These are phyloP conservation scores for Pipra filicauda DNA, from an alignment of 2,113 vertebrate species.

Conservation along the genomic window DNA sequence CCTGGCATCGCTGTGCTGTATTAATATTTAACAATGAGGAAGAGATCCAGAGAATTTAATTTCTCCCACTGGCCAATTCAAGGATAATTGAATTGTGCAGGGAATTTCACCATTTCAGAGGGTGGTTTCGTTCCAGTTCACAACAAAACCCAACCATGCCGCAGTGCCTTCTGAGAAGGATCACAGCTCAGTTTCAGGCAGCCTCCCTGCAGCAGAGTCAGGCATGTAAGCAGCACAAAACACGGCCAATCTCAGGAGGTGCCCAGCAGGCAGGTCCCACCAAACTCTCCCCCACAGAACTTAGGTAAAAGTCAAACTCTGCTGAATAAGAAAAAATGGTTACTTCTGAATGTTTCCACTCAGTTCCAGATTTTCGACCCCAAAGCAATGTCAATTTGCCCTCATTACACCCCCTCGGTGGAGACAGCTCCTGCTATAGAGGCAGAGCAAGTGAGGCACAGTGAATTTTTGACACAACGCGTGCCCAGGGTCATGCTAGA, in stretches of 20 bases:
- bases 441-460: not conserved
- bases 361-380: not conserved
- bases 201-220: not conserved
- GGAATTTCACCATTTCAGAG: constrained; percentile 30
- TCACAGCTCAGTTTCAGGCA: not conserved
- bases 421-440: not conserved
- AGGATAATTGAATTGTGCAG: not conserved
- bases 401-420: not conserved
- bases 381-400: not conserved
- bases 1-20: fast-evolving
- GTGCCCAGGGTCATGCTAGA: not conserved
- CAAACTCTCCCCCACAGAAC: not conserved
- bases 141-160: not conserved
- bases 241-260: fast-evolving
- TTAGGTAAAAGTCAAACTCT: not conserved
- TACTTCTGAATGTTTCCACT: not conserved
- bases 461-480: not conserved
- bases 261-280: not conserved
- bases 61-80: constrained; percentile 14
- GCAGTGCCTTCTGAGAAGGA: not conserved
- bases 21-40: constrained; percentile 46
- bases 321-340: not conserved
- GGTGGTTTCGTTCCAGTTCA: constrained; percentile 4
- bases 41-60: constrained; percentile 17
- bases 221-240: not conserved